Percentiles rank a stretch among this genome's conserved stretches.
phyloP scores from a whole-genome alignment of 2,888 invertebrate genomes.

The Nymphalis polychloros region DNA sequence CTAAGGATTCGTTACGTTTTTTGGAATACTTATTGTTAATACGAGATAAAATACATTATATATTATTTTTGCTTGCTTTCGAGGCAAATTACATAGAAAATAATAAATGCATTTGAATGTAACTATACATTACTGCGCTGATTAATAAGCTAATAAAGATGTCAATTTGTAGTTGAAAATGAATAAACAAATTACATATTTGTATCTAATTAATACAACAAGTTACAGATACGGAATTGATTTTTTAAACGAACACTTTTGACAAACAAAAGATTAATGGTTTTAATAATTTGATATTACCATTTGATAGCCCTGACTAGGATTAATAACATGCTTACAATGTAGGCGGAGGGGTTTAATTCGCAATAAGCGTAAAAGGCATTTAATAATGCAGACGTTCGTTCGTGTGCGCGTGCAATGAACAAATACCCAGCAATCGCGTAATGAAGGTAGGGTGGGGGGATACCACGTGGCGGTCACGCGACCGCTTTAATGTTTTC shows the following conservation, averaged over 20 bases:
- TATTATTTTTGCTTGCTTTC: too few relatives aligned
- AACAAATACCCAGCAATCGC: constrained; percentile 77
- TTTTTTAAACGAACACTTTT: background rate
- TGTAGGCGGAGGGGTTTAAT: constrained; percentile 60
- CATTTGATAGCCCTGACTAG: constrained; percentile 50
- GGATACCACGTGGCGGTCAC: constrained; percentile 69
- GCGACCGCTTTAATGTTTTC: constrained; percentile 72
- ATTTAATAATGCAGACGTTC: constrained; percentile 81
- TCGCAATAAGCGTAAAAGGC: constrained; percentile 81
- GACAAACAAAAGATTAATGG: constrained; percentile 27
- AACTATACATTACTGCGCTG: too few relatives aligned
- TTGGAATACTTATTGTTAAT: too few relatives aligned
- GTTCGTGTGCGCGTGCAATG: constrained; percentile 68
- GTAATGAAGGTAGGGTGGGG: constrained; percentile 68
- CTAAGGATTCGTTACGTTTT: too few relatives aligned
- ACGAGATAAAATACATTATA: too few relatives aligned
- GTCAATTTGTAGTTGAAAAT: too few relatives aligned
- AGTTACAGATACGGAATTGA: too few relatives aligned
- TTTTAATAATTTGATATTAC: constrained; percentile 33
- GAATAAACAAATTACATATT: too few relatives aligned
- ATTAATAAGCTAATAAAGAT: too few relatives aligned
- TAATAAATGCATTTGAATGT: too few relatives aligned
- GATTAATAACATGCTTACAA: constrained; percentile 67
- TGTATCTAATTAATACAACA: too few relatives aligned
- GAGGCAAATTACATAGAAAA: too few relatives aligned